These are phyloP conservation scores for Tragulus kanchil DNA, from an alignment of 2,113 vertebrate genomes.

Conservation along the genomic window DNA sequence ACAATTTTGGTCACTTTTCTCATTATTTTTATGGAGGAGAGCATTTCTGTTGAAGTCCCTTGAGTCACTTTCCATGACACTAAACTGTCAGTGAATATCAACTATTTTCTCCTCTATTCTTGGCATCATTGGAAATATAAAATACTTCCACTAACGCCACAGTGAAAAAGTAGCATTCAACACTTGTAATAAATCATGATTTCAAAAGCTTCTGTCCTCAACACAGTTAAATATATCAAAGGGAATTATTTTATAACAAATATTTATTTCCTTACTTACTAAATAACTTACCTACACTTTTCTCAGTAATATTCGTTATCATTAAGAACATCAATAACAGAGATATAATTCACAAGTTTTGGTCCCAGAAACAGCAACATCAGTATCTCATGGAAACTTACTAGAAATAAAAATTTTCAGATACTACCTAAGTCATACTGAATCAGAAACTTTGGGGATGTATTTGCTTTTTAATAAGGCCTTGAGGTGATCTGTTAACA, in stretches of 20 bases:
- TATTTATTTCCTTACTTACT: slow-evolving; percentile 19
- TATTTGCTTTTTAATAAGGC: background rate
- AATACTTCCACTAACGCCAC: background rate
- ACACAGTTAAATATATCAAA: slow-evolving; percentile 3
- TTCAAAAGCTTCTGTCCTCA: slow-evolving; percentile 30
- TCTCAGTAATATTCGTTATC: background rate
- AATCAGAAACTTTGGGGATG: background rate
- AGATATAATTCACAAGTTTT: background rate
- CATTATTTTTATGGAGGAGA: background rate
- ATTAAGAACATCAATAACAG: background rate
- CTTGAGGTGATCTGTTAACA: background rate
- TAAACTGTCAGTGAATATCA: background rate
- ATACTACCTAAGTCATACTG: background rate
- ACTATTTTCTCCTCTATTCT: background rate
- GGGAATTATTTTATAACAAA: slow-evolving; percentile 4
- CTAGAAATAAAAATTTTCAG: background rate
- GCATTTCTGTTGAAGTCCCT: background rate
- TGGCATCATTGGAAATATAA: background rate
- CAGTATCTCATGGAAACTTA: background rate
- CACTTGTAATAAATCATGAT: background rate
- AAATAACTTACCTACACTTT: slow-evolving; percentile 8
- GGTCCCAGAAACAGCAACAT: background rate
- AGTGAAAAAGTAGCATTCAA: background rate
- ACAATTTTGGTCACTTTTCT: background rate
- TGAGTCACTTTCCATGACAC: background rate